These are phyloP conservation scores for Amaurobius ferox DNA, from an alignment of 2,888 invertebrate species.

Conservation along the genomic window DNA sequence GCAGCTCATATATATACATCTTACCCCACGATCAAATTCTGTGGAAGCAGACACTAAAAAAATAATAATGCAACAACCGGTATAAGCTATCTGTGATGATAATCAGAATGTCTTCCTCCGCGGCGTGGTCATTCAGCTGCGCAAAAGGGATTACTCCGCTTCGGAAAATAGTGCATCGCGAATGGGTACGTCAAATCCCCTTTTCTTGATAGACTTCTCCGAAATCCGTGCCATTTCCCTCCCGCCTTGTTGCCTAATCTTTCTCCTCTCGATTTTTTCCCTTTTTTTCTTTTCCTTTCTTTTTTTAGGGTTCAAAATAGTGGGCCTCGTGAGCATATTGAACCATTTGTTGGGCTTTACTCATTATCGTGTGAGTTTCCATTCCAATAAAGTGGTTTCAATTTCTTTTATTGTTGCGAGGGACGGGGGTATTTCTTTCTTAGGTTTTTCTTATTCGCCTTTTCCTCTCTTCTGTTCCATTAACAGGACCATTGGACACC, in stretches of 20 bases:
- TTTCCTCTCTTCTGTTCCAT: constrained; percentile 39
- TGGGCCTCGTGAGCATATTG: constrained; percentile 52
- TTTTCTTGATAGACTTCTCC: constrained; percentile 67
- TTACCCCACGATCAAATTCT: constrained; percentile 22
- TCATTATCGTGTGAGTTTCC: constrained; percentile 69
- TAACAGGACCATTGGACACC: constrained; percentile 47
- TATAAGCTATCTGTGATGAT: constrained; percentile 70
- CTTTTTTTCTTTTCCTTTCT: constrained; percentile 9
- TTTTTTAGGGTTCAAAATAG: constrained; percentile 57
- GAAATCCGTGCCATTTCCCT: constrained; percentile 71
- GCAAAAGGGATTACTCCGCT: constrained; percentile 71
- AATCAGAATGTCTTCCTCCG: constrained; percentile 70
- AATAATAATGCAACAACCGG: constrained; percentile 44
- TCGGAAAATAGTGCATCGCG: constrained; percentile 71
- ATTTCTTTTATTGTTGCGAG: constrained; percentile 68
- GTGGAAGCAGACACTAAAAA: constrained; percentile 16
- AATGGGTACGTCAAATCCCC: constrained; percentile 69
- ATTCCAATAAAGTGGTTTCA: constrained; percentile 72
- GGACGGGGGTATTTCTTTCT: background rate
- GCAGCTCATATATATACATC: constrained; percentile 5
- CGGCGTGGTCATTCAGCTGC: constrained; percentile 68
- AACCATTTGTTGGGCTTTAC: constrained; percentile 69
- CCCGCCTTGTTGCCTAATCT: constrained; percentile 62
- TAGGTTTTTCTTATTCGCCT: constrained; percentile 18
- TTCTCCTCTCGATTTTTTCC: constrained; percentile 47